phyloP scores from a whole-genome alignment of 2,797 vertebrate species.

The Artibeus lituratus region DNA sequence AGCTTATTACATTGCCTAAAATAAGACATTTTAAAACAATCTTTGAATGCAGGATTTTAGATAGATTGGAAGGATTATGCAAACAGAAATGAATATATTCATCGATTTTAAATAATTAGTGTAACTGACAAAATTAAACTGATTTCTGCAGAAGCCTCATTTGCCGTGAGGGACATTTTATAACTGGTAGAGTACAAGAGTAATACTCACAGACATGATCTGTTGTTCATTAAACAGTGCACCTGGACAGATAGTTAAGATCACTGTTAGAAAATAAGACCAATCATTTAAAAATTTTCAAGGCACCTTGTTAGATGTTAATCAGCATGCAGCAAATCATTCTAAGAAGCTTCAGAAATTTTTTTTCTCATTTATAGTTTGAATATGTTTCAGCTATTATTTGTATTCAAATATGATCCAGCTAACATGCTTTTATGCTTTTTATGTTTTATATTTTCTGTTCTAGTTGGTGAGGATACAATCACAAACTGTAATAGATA shows the following conservation, averaged over 20 bases:
- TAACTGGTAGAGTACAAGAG: background rate
- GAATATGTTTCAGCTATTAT: background rate
- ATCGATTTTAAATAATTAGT: background rate
- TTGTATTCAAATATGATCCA: slow-evolving; percentile 4
- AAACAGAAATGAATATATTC: background rate
- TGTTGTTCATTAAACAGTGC: slow-evolving; percentile 13
- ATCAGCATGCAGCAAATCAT: background rate
- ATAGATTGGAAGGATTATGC: background rate
- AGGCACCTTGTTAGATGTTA: background rate
- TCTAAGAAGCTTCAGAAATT: slow-evolving; percentile 18
- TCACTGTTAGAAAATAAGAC: slow-evolving; percentile 12
- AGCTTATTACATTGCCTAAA: background rate
- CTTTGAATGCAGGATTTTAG: background rate
- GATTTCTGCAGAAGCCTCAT: background rate
- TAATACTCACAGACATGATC: slow-evolving; percentile 35
- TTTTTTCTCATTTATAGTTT: background rate
- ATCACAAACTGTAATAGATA: background rate
- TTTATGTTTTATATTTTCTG: background rate
- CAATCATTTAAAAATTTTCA: slow-evolving; percentile 27
- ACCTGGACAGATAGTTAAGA: background rate
- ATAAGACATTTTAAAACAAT: background rate
- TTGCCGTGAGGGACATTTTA: slow-evolving; percentile 10
- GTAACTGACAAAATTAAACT: background rate
- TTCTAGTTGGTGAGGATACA: background rate
- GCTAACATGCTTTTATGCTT: background rate